Evolutionary conservation across 92 coral and sea anemone genomes (phyloP).

Genomic region (Phenganax marumi): DNA sequence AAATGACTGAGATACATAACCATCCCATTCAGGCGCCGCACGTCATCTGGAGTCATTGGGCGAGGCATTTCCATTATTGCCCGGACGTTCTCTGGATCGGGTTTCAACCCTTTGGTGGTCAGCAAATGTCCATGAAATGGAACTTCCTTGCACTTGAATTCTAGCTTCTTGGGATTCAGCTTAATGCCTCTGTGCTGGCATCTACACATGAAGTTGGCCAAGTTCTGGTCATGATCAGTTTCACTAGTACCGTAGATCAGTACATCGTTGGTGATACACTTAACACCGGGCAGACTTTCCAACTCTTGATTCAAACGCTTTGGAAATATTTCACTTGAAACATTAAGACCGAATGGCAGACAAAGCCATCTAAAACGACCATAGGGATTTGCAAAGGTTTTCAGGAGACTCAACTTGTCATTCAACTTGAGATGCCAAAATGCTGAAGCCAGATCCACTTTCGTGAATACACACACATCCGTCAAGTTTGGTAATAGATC

Average conservation of each 20-base stretch:
- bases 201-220: slow-evolving; percentile 21
- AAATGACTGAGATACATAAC: slow-evolving; percentile 23
- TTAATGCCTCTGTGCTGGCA: slow-evolving; percentile 44
- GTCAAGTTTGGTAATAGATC: slow-evolving; percentile 10
- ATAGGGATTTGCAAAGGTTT: too few species aligned
- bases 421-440: too few species aligned
- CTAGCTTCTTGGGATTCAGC: slow-evolving; percentile 29
- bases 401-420: too few species aligned
- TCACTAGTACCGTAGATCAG: slow-evolving; percentile 27
- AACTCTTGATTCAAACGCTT: slow-evolving; percentile 42
- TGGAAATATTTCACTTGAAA: slow-evolving; percentile 23
- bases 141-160: slow-evolving; percentile 41
- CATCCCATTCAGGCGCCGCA: background rate
- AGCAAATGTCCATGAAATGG: slow-evolving; percentile 40
- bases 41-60: background rate
- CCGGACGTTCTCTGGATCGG: slow-evolving; percentile 2
- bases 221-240: slow-evolving; percentile 31
- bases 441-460: too few species aligned
- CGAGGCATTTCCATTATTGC: slow-evolving; percentile 1
- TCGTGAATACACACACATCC: slow-evolving; percentile 4
- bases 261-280: slow-evolving; percentile 21
- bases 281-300: slow-evolving; percentile 37
- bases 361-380: too few species aligned
- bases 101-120: background rate
- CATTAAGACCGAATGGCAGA: too few species aligned